Conservation (phyloP, 2,888 invertebrate genomes). For the Yponomeuta cagnagella region DNA sequence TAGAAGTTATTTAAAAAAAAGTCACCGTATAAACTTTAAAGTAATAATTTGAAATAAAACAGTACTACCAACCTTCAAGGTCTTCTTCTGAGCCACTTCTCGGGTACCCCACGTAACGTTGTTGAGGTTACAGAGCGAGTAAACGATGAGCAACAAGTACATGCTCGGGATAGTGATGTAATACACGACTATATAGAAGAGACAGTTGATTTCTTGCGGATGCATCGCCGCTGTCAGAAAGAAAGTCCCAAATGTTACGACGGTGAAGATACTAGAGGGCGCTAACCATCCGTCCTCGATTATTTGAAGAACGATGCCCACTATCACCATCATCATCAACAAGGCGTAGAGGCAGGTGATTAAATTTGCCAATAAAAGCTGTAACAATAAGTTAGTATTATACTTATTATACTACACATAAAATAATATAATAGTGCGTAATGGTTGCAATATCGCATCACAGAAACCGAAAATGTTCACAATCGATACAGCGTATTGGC, state of each 20-base stretch:
- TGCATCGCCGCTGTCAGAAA: constrained; percentile 82
- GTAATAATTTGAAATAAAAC: not conserved
- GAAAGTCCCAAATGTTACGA: constrained; percentile 82
- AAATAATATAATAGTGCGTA: too few species aligned
- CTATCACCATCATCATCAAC: constrained; percentile 90
- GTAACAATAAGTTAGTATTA: constrained; percentile 21
- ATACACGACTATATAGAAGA: constrained; percentile 87
- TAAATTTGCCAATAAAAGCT: constrained; percentile 83
- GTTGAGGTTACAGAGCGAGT: constrained; percentile 94
- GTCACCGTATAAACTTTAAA: too few species aligned
- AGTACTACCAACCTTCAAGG: constrained; percentile 42
- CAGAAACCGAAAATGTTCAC: too few species aligned
- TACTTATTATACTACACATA: too few species aligned
- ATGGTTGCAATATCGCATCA: too few species aligned
- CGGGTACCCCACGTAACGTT: constrained; percentile 96
- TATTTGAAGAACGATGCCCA: constrained; percentile 87
- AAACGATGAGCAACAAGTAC: constrained; percentile 94
- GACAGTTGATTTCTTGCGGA: constrained; percentile 84
- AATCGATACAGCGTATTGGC: too few species aligned
- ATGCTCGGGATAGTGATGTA: constrained; percentile 93
- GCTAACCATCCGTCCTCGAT: constrained; percentile 86
- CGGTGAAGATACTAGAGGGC: constrained; percentile 89
- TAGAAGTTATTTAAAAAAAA: too few species aligned
- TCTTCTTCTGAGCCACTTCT: constrained; percentile 78
- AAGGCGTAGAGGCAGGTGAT: constrained; percentile 87